phyloP scores from a whole-genome alignment of 2,888 invertebrate genomes.

The Diplolepis rosae region DNA sequence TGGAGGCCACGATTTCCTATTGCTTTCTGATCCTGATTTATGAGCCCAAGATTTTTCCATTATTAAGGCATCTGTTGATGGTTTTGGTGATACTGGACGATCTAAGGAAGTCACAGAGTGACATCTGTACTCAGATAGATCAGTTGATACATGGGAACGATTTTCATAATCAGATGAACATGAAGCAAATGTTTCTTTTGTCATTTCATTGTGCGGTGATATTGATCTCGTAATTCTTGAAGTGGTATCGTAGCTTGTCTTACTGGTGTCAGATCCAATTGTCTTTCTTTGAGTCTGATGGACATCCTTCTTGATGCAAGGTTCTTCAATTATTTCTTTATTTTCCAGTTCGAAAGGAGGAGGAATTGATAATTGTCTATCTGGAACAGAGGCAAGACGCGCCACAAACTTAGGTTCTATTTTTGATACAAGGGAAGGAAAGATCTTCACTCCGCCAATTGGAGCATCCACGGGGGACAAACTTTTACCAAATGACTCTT shows the following conservation, averaged over 20 bases:
- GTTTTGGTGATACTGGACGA: slow-evolving; percentile 72
- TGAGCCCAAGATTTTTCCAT: slow-evolving; percentile 83
- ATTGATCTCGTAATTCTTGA: slow-evolving; percentile 35
- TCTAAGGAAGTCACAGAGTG: slow-evolving; percentile 53
- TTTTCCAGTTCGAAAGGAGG: slow-evolving; percentile 64
- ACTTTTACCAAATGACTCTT: slow-evolving; percentile 77
- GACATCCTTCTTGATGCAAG: slow-evolving; percentile 55
- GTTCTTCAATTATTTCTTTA: slow-evolving; percentile 57
- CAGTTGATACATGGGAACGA: slow-evolving; percentile 66
- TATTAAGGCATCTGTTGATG: slow-evolving; percentile 79
- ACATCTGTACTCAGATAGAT: slow-evolving; percentile 65
- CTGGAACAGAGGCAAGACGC: slow-evolving; percentile 45
- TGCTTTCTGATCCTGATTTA: slow-evolving; percentile 72
- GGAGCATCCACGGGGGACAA: slow-evolving; percentile 76
- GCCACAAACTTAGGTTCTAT: slow-evolving; percentile 45
- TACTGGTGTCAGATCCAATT: slow-evolving; percentile 42
- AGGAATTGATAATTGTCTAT: slow-evolving; percentile 59
- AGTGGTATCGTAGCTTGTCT: slow-evolving; percentile 39
- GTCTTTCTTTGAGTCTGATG: slow-evolving; percentile 52
- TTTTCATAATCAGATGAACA: slow-evolving; percentile 64
- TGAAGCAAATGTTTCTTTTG: slow-evolving; percentile 54
- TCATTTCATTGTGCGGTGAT: slow-evolving; percentile 35
- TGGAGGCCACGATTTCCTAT: slow-evolving; percentile 76
- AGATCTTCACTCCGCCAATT: slow-evolving; percentile 77
- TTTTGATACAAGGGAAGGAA: slow-evolving; percentile 69